These are phyloP conservation scores for Lumbricus terrestris DNA, from an alignment of 2,888 invertebrate species.

Conservation along the genomic window DNA sequence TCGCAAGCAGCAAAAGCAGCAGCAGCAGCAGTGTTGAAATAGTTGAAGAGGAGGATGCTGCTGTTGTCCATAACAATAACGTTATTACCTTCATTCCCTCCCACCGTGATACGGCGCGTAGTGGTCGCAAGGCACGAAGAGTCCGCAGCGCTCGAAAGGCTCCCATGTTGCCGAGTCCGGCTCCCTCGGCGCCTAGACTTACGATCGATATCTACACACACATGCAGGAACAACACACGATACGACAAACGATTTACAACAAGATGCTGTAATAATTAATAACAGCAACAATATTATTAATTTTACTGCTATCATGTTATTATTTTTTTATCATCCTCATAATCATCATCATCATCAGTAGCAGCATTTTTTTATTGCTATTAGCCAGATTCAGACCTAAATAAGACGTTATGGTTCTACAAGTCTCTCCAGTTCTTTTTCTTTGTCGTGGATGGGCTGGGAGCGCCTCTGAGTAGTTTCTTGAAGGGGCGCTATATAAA, in stretches of 20 bases:
- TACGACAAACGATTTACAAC: too few species aligned
- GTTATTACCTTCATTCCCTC: slow-evolving; percentile 94
- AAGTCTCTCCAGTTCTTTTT: too few species aligned
- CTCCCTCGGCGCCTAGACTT: slow-evolving; percentile 82
- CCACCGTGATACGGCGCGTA: slow-evolving; percentile 98
- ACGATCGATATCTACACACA: slow-evolving; percentile 72
- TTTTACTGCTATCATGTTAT: background rate
- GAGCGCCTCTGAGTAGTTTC: too few species aligned
- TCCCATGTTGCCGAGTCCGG: slow-evolving; percentile 85
- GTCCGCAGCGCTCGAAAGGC: slow-evolving; percentile 99
- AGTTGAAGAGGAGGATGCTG: too few species aligned
- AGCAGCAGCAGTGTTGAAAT: background rate
- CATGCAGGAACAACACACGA: background rate
- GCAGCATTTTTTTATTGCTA: background rate
- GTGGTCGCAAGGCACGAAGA: slow-evolving; percentile 92
- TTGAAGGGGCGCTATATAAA: too few species aligned
- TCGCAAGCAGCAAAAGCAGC: too few species aligned
- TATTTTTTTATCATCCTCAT: background rate
- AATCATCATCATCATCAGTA: background rate
- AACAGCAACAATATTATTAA: background rate
- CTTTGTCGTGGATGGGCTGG: too few species aligned
- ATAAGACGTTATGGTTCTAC: background rate
- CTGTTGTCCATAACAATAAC: too few species aligned
- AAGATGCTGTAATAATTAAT: background rate
- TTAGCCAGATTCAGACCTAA: background rate